Base-by-base conservation (phyloP, 1,140 invertebrate species). In the Bombus superbus region DNA sequence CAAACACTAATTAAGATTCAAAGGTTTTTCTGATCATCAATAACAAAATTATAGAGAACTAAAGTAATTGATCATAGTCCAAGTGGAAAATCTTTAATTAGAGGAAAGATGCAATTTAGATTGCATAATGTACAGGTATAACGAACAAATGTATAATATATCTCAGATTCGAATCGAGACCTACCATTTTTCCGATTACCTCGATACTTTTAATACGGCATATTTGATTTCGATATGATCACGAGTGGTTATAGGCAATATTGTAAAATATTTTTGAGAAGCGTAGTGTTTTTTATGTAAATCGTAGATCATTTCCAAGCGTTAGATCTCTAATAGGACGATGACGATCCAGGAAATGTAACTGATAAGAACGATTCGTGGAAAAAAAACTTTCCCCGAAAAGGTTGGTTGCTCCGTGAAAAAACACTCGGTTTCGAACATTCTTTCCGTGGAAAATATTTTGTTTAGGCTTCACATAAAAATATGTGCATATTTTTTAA, bases 321-420 rank as follows among this genome's bases (percentile, higher is more conserved):
- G 18, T 53, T 53, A 53, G 6, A 53, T 22, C 47, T 47, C 47
- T 53, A 22, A 53, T 22, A 53, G 47, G 47, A 53, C 6, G 18
- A 53, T 53, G 22, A 53, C 1, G 47, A 22, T 53, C 6, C 47
- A 53, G 47, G 18, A 53, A 53, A 53, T 5, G 47, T 22, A 53
- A 53, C 47, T 53, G 47, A 53, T 53, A 64, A 64, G 8, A 22
- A 35, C 2, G 32, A 35, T 22, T 35, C 15, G 18, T 22, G 47
- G 47, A 53, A 77, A 83, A 25, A 57, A 53, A 38, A 84, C 66
- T 66, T 84, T 75, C 53, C n/a, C 71, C 32, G 76, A 80, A 80
- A 81, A 80, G 68, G 35, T 87, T 59, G 64, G 13, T 35, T 32
- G 68, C 28, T 32, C 9, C 18, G 47, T 53, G 18, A 44, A 25